phyloP scores from a whole-genome alignment of 2,797 vertebrate genomes.

The Rhynchotus rufescens region DNA sequence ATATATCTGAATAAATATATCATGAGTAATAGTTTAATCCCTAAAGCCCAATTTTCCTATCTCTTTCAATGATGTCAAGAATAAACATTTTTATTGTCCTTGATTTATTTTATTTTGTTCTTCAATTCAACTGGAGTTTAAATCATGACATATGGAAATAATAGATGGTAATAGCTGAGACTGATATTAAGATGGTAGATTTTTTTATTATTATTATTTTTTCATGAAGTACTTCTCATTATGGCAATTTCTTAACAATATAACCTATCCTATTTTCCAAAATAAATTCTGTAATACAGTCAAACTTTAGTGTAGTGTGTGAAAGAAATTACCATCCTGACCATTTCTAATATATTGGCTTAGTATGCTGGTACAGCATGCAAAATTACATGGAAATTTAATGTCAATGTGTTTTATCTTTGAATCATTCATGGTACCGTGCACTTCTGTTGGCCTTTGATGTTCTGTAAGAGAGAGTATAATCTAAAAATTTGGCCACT shows the following conservation, averaged over 20 bases:
- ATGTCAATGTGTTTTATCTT: background rate
- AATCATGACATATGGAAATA: conserved; percentile 16
- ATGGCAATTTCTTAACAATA: background rate
- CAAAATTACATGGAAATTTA: background rate
- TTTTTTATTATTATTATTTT: background rate
- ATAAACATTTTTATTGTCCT: background rate
- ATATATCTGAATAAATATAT: background rate
- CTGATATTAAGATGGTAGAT: background rate
- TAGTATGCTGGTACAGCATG: background rate
- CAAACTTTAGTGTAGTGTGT: background rate
- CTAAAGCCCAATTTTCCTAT: background rate
- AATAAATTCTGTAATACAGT: background rate
- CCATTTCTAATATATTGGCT: background rate
- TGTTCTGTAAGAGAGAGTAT: background rate
- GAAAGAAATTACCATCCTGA: background rate
- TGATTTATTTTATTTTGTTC: background rate
- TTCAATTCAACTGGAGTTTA: background rate
- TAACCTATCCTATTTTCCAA: background rate
- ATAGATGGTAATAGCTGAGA: background rate
- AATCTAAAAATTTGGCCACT: background rate
- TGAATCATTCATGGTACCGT: background rate
- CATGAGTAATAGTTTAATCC: background rate
- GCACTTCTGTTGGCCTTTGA: background rate
- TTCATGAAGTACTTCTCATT: background rate
- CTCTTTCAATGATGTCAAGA: background rate